Percentiles rank a stretch among this genome's conserved stretches.
Conservation (phyloP, 2,888 invertebrate species). For the Diarsia brunnea region DNA sequence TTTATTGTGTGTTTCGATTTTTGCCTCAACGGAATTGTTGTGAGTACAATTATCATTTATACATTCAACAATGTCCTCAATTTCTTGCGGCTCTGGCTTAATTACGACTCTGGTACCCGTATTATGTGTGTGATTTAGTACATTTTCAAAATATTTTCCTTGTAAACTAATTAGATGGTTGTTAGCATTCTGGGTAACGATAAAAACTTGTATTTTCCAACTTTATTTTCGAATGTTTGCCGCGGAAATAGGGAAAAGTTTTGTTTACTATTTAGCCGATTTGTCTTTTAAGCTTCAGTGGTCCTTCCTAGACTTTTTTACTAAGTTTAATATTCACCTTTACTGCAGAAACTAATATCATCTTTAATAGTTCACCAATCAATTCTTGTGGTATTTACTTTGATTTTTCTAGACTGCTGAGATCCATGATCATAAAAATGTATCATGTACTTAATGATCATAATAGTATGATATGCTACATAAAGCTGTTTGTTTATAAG, state of each 20-base stretch:
- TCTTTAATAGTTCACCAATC: not conserved
- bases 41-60: slow-evolving; percentile 58
- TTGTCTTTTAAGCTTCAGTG: not conserved
- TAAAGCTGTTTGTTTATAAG: slow-evolving; percentile 46
- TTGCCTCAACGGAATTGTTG: slow-evolving; percentile 45
- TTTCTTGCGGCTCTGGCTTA: slow-evolving; percentile 53
- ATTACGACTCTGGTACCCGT: slow-evolving; percentile 65
- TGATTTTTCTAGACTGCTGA: slow-evolving; percentile 16
- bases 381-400: not conserved
- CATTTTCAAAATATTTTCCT: slow-evolving; percentile 66
- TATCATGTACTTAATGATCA: slow-evolving; percentile 17
- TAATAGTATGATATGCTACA: slow-evolving; percentile 18
- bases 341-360: not conserved
- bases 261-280: not conserved
- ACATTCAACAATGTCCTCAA: slow-evolving; percentile 63
- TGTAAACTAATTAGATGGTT: slow-evolving; percentile 48
- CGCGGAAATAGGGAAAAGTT: slow-evolving; percentile 2
- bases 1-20: slow-evolving; percentile 21
- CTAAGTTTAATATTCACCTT: not conserved
- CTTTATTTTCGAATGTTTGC: slow-evolving; percentile 9
- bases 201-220: slow-evolving; percentile 46
- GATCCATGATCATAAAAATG: slow-evolving; percentile 9
- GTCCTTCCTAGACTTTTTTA: not conserved
- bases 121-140: slow-evolving; percentile 62
- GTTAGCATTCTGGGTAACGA: slow-evolving; percentile 45